A percentile compares a stretch with the other conserved stretches of the same genome.
phyloP scores from a whole-genome alignment of 2,888 invertebrate genomes.

The Chaetogeoica ovagalla region DNA sequence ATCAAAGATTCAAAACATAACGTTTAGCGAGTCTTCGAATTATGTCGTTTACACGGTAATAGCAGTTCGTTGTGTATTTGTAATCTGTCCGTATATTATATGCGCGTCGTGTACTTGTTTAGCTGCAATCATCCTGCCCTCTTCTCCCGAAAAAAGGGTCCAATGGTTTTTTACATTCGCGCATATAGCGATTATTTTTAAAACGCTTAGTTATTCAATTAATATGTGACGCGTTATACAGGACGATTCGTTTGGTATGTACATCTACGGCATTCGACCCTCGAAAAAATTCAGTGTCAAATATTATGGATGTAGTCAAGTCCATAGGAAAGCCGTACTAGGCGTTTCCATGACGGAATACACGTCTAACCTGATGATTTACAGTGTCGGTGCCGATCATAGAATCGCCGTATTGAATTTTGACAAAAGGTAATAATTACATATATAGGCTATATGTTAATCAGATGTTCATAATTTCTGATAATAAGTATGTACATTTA shows the following conservation, averaged over 20 bases:
- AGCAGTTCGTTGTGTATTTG: not conserved
- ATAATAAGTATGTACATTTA: no score
- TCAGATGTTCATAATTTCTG: not conserved
- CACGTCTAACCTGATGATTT: not conserved
- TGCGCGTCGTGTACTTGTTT: no score
- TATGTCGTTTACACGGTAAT: conserved; percentile 35
- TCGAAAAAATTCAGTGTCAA: not conserved
- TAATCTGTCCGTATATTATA: not conserved
- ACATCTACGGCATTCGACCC: not conserved
- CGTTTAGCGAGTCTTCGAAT: conserved; percentile 7
- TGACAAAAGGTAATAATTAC: conserved; percentile 21
- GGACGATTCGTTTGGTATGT: conserved; percentile 18
- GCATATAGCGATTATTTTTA: not conserved
- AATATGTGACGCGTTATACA: not conserved
- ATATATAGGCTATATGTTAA: no score
- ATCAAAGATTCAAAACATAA: conserved; percentile 12
- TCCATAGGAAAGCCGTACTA: not conserved
- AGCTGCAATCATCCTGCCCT: no score
- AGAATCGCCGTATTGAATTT: conserved; percentile 1
- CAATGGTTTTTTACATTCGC: not conserved
- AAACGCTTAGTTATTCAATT: no score
- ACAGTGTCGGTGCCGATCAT: conserved; percentile 29
- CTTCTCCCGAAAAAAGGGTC: no score
- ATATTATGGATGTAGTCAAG: conserved; percentile 28
- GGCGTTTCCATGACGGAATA: not conserved